phyloP scores from a whole-genome alignment of 1,140 invertebrate genomes.

The Zaprionus inermis region DNA sequence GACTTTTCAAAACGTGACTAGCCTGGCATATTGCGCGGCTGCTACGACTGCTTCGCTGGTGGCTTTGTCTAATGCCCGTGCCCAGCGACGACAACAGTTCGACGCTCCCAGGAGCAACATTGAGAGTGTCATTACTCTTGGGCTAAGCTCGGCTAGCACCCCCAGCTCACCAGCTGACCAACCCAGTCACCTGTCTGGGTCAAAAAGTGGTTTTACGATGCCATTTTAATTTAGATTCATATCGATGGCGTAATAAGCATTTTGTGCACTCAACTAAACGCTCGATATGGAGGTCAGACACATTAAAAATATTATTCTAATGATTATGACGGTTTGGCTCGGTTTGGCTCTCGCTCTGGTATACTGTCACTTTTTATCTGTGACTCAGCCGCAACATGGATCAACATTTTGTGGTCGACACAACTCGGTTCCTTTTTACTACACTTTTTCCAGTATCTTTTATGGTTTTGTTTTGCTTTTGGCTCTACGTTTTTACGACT shows the following conservation, averaged over 20 bases:
- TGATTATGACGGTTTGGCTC: constrained; percentile 48
- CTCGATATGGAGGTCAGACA: constrained; percentile 59
- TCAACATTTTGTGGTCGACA: constrained; percentile 1
- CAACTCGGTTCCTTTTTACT: not conserved
- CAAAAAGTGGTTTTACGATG: constrained; percentile 71
- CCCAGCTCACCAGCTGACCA: not conserved
- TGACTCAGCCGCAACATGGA: not conserved
- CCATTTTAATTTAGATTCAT: constrained; percentile 80
- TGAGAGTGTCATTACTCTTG: constrained; percentile 69
- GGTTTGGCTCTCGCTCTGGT: no score
- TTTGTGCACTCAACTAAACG: constrained; percentile 56
- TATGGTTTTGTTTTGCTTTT: not conserved
- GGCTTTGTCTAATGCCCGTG: constrained; percentile 36
- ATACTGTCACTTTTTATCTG: not conserved
- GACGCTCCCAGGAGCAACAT: constrained; percentile 27
- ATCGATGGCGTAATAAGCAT: constrained; percentile 78
- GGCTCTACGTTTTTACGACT: not conserved
- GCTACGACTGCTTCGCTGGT: constrained; percentile 18
- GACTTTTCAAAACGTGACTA: constrained; percentile 67
- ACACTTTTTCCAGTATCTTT: not conserved
- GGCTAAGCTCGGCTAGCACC: constrained; percentile 40
- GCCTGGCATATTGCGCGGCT: constrained; percentile 66
- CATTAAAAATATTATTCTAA: constrained; percentile 71
- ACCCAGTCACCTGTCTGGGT: constrained; percentile 40
- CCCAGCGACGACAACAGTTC: constrained; percentile 11